Conservation (phyloP, 2,888 invertebrate species). For the Eumacrocentrus americanus region DNA sequence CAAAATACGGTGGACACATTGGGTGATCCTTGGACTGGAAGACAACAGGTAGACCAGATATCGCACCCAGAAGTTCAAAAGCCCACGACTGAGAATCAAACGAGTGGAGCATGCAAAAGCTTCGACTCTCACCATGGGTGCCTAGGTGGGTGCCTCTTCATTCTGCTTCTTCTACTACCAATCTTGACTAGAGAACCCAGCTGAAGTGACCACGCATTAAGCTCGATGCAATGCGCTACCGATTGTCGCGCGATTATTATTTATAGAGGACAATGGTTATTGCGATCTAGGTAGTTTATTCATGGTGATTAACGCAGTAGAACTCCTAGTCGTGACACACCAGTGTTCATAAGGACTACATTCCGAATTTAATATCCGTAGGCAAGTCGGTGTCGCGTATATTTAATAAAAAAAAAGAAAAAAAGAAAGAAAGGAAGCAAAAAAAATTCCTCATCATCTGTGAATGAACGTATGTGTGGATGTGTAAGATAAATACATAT, state of each 20-base stretch:
- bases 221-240: constrained; percentile 20
- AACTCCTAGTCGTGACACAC: constrained; percentile 3
- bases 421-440: no score
- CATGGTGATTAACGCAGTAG: no score
- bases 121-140: constrained; percentile 49
- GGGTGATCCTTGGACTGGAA: constrained; percentile 53
- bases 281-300: no score
- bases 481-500: no score
- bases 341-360: constrained; percentile 5
- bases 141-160: constrained; percentile 58
- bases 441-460: no score
- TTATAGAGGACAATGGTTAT: background rate
- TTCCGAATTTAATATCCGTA: constrained; percentile 12
- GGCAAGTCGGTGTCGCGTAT: no score
- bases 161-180: constrained; percentile 54
- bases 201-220: constrained; percentile 23
- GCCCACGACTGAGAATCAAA: constrained; percentile 56
- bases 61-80: constrained; percentile 56
- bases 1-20: constrained; percentile 50
- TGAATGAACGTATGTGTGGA: no score
- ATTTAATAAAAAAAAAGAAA: no score
- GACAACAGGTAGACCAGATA: constrained; percentile 53
- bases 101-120: constrained; percentile 47
- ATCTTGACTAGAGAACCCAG: constrained; percentile 37
- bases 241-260: background rate